A percentile compares a stretch with the other conserved stretches of the same genome.
These are phyloP conservation scores for Drosophila equinoxialis DNA, from an alignment of 1,140 invertebrate genomes.

Conservation along the genomic window DNA sequence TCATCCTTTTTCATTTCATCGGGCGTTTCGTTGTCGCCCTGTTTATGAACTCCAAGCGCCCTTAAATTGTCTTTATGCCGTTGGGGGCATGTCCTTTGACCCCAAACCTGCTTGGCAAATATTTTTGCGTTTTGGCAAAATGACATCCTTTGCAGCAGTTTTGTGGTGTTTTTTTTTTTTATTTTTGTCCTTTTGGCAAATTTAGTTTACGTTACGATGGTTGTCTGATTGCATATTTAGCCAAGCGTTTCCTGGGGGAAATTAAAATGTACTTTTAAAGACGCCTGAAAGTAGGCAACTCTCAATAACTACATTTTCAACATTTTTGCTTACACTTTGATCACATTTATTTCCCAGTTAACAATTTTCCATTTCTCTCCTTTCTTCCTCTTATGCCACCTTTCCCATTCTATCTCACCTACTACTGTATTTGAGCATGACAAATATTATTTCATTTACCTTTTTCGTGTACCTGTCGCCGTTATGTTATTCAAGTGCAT, in stretches of 20 bases:
- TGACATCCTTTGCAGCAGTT: constrained; percentile 59
- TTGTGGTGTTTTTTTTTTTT: constrained; percentile 23
- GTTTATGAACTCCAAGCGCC: constrained; percentile 67
- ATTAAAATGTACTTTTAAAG: constrained; percentile 68
- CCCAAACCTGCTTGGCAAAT: constrained; percentile 50
- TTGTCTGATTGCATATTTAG: constrained; percentile 52
- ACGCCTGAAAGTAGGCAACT: constrained; percentile 13
- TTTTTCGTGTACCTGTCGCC: constrained; percentile 11
- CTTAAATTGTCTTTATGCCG: constrained; percentile 77
- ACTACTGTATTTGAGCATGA: constrained; percentile 35
- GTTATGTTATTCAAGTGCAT: constrained; percentile 40
- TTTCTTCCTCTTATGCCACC: not conserved
- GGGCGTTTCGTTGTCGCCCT: constrained; percentile 36
- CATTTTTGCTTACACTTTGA: not conserved
- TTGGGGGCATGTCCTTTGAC: constrained; percentile 29
- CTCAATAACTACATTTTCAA: not conserved
- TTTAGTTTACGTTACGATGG: constrained; percentile 59
- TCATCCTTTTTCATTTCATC: constrained; percentile 66
- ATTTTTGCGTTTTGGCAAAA: constrained; percentile 69
- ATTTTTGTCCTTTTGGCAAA: constrained; percentile 53
- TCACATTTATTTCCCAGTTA: not conserved
- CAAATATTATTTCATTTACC: constrained; percentile 45
- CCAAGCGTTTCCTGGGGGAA: constrained; percentile 63
- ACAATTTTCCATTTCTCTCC: not conserved
- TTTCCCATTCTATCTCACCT: not conserved